Conservation (phyloP, 2,888 invertebrate genomes). For the Cancer borealis region DNA sequence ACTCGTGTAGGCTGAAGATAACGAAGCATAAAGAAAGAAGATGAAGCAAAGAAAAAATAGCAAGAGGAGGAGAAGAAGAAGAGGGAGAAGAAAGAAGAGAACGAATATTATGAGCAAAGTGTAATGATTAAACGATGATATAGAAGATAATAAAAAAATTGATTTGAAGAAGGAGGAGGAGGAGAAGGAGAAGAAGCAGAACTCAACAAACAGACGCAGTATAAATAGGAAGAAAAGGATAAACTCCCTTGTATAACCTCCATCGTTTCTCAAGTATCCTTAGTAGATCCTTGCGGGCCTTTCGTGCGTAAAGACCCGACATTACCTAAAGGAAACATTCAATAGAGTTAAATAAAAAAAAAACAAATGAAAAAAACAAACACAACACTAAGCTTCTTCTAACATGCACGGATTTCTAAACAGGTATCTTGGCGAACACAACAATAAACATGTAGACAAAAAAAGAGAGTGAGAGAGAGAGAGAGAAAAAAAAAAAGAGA, state of each 20-base stretch:
- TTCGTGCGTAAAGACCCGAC: background rate
- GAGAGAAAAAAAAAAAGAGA: too few species aligned
- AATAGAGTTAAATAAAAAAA: background rate
- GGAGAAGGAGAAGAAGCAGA: background rate
- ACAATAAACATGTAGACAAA: too few species aligned
- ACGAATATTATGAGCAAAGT: background rate
- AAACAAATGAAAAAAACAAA: too few species aligned
- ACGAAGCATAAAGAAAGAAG: background rate
- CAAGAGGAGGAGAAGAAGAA: background rate
- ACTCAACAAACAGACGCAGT: background rate
- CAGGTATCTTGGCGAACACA: background rate
- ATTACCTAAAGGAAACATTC: background rate
- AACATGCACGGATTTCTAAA: background rate
- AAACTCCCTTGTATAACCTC: background rate
- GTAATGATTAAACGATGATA: background rate
- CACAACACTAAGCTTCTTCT: background rate
- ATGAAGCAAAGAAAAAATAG: background rate
- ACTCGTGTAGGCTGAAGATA: background rate
- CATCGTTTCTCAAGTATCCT: background rate
- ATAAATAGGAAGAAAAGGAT: background rate
- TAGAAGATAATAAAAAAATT: background rate
- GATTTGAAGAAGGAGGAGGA: background rate
- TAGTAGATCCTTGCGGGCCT: background rate
- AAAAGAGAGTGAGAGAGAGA: too few species aligned
- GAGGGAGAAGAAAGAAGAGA: background rate